phyloP scores from a whole-genome alignment of 35 echinoderm and acorn worm species.

The Stichopus chloronotus region DNA sequence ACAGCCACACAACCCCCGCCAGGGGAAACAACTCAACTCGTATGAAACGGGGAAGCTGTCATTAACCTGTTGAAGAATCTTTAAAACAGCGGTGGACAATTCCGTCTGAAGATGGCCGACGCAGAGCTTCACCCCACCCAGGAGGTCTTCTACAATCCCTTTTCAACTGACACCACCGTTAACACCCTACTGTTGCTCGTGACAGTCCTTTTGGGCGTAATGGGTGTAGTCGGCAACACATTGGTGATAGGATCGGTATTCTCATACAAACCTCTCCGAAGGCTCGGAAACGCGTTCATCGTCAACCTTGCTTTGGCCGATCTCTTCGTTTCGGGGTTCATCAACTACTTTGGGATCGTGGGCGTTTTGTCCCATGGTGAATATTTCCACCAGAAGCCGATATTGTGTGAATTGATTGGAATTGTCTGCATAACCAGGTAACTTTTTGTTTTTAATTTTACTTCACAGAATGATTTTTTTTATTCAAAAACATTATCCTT shows the following conservation, averaged over 20 bases:
- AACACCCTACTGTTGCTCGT: conserved; percentile 64
- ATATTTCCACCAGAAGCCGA: conserved; percentile 68
- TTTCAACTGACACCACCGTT: conserved; percentile 14
- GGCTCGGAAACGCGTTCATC: conserved; percentile 72
- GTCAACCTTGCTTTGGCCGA: conserved; percentile 88
- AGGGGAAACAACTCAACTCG: no score
- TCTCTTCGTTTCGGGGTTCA: conserved; percentile 69
- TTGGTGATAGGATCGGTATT: conserved; percentile 81
- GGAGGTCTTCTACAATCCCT: conserved; percentile 44
- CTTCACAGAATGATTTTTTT: no score
- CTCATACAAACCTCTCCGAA: conserved; percentile 64
- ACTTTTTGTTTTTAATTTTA: background rate
- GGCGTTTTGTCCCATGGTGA: conserved; percentile 65
- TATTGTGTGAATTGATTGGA: conserved; percentile 81
- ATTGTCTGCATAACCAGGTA: conserved; percentile 83
- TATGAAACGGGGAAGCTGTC: no score
- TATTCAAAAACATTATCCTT: no score
- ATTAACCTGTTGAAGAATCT: no score
- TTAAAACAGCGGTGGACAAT: no score
- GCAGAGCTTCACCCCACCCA: background rate
- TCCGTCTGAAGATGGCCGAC: background rate
- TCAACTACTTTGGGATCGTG: conserved; percentile 71
- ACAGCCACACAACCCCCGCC: no score
- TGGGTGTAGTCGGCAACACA: conserved; percentile 75
- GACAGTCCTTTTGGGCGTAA: conserved; percentile 45